phyloP scores from a whole-genome alignment of 2,888 invertebrate genomes.

The Machimus atricapillus region DNA sequence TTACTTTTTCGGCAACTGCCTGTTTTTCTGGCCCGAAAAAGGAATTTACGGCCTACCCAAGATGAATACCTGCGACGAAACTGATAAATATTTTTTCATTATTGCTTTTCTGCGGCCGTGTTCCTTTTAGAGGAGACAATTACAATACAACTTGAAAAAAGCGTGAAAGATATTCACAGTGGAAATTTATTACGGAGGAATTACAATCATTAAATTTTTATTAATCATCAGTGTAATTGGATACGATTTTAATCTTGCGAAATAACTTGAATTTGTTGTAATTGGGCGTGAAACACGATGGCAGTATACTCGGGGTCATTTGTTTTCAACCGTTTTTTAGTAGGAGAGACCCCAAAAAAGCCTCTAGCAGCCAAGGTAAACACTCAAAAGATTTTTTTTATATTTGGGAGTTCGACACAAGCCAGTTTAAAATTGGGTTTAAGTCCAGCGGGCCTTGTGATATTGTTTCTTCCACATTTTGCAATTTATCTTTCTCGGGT shows the following conservation, averaged over 20 bases:
- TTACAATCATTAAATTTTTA: conserved; percentile 36
- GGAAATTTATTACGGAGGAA: conserved; percentile 8
- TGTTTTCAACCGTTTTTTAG: neutral
- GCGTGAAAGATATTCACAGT: neutral
- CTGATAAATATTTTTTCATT: conserved; percentile 28
- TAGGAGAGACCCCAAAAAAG: neutral
- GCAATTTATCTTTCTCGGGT: neutral
- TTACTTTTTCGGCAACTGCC: conserved; percentile 33
- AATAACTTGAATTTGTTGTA: conserved; percentile 23
- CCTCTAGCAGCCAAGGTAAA: neutral
- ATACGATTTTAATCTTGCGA: conserved; percentile 29
- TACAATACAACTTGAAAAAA: neutral
- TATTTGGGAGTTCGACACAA: neutral
- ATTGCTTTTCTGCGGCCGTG: neutral
- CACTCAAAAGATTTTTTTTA: neutral
- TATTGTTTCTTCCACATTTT: neutral
- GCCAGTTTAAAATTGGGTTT: neutral
- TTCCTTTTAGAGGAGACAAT: neutral
- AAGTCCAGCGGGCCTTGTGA: neutral
- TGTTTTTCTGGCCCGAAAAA: neutral
- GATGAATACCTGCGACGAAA: conserved; percentile 22
- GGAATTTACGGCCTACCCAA: conserved; percentile 29
- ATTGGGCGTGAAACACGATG: conserved; percentile 32
- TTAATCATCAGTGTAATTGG: conserved; percentile 36
- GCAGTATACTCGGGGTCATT: neutral